Percentiles rank a stretch among this genome's conserved stretches.
Conservation (phyloP, 2,797 vertebrate species). For the Scolopax bukidnonensis region DNA sequence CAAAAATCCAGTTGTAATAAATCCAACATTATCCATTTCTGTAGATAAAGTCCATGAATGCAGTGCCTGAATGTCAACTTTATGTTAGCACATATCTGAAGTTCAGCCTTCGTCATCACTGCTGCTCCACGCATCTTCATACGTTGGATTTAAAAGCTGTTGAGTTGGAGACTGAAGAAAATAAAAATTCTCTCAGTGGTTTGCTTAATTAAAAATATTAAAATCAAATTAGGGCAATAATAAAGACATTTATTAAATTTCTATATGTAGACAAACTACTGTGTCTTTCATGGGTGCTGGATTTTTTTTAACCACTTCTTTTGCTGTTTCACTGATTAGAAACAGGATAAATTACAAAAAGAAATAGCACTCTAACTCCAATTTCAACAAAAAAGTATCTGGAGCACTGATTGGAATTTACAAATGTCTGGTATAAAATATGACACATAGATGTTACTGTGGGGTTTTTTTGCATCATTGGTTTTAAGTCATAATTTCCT, state of each 20-base stretch:
- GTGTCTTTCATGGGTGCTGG: background rate
- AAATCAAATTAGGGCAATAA: background rate
- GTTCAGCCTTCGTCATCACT: constrained; percentile 88
- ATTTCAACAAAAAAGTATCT: background rate
- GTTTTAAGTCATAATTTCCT: background rate
- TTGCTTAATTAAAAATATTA: background rate
- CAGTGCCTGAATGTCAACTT: background rate
- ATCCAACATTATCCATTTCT: background rate
- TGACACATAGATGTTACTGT: background rate
- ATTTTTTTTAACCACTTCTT: background rate
- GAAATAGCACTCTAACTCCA: background rate
- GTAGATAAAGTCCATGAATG: background rate
- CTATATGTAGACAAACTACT: background rate
- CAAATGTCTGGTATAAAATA: background rate
- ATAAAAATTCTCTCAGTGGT: constrained; percentile 13
- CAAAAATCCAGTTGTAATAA: background rate
- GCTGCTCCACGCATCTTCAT: constrained; percentile 94
- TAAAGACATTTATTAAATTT: background rate
- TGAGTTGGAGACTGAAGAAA: constrained; percentile 64
- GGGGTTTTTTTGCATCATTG: background rate
- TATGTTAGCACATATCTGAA: background rate
- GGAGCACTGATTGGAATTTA: background rate
- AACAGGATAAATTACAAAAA: background rate
- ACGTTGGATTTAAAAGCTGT: constrained; percentile 82
- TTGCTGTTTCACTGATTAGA: background rate